Evolutionary conservation across 2,797 vertebrate species (phyloP), one percentile per base, ranked within the genome.

Genomic region (Phrynocephalus guinanensis): DNA sequence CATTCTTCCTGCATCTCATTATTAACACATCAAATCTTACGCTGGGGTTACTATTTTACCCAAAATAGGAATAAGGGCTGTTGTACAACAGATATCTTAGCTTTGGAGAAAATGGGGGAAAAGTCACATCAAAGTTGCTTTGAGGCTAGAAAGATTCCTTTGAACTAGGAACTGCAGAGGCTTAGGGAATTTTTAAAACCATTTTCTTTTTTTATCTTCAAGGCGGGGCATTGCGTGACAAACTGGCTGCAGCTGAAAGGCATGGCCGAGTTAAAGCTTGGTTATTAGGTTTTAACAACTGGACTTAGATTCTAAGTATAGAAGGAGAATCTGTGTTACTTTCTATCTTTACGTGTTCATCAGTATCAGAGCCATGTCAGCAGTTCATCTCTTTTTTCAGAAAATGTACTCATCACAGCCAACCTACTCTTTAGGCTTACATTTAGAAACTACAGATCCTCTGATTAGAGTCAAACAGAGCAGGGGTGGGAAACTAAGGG

Each of bases 261-360:
- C 72, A 38, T 10, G 48, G 11, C 28, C 10, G 63, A 75, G 38
- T 56, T 78, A 83, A 77, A 33, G n/a, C 72, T 77, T 38, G 15
- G n/a, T 75, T 70, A 77, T 87, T 68, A 82, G 80, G 72, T 67
- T 67, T 82, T 82, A 86, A 52, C 60, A 76, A 71, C 71, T 82
- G 79, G 72, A 68, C 44, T 77, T 87, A 68, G 28, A 82, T 68
- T 83, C 85, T 71, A 86, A 86, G 85, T 71, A 86, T 38, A 86
- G 85, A 71, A 4, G n/a, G 68, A 67, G 71, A 50, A 79, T 13
- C 13, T 28, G 60, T 28, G 60, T 70, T 10, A 20, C 8, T 83
- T 82, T 56, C 79, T 50, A 3, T 33, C 80, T 77, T 76, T 70
- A 56, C 68, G 11, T 28, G 5, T 13, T 70, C 30, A 38, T 30